phyloP scores from a whole-genome alignment of 1,140 invertebrate species.

The Macrotrachela quadricornifera region DNA sequence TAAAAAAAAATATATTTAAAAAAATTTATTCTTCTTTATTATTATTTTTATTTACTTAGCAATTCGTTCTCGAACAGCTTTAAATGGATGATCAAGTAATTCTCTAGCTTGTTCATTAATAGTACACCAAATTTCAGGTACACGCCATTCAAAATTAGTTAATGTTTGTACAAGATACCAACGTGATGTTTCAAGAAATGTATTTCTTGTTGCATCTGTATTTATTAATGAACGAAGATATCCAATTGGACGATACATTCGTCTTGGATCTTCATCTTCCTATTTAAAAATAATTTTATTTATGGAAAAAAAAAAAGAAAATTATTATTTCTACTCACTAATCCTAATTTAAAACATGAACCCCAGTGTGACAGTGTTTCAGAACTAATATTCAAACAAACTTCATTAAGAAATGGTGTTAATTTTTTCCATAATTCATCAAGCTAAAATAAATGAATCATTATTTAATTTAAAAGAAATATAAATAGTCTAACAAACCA shows the following conservation, averaged over 20 bases:
- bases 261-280: slow-evolving; percentile 45
- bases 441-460: too few relatives aligned
- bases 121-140: slow-evolving; percentile 38
- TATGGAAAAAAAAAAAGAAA: neutral
- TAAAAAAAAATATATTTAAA: too few relatives aligned
- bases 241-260: too few relatives aligned
- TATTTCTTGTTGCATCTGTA: too few relatives aligned
- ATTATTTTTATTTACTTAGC: too few relatives aligned
- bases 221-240: too few relatives aligned
- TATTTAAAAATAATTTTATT: slow-evolving; percentile 12
- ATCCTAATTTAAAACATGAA: slow-evolving; percentile 39
- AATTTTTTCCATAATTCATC: slow-evolving; percentile 37
- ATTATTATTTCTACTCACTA: slow-evolving; percentile 29
- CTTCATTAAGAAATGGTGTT: slow-evolving; percentile 38
- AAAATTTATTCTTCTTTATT: too few relatives aligned
- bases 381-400: slow-evolving; percentile 39
- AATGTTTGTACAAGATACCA: too few relatives aligned
- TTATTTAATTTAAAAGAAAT: too few relatives aligned
- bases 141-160: slow-evolving; percentile 46
- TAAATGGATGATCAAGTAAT: slow-evolving; percentile 46
- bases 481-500: too few relatives aligned
- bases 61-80: slow-evolving; percentile 59
- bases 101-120: slow-evolving; percentile 33
- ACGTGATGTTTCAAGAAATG: too few relatives aligned
- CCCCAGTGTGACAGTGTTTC: slow-evolving; percentile 55